Base-by-base conservation (phyloP, 2,888 invertebrate species). In the Steinernema scapterisci region DNA sequence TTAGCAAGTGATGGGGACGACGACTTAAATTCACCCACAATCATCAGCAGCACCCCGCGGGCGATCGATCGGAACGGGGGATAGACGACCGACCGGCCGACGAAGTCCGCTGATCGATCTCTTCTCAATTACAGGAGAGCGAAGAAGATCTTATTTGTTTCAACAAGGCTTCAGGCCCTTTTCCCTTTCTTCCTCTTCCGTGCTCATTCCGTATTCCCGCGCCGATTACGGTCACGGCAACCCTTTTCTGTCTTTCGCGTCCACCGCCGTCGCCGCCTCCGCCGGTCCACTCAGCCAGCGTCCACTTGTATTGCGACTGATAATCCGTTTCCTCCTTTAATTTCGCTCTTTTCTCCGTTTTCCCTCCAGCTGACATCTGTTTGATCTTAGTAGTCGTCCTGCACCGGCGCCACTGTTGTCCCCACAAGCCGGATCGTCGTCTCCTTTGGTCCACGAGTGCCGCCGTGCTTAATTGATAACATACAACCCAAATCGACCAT, bases 101-200 rank as follows among this genome's bases (percentile, higher is more conserved):
- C 48, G 19, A 23, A 63, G 63, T 63, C 63, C 63, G 63, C 63
- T 63, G 63, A 63, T 63, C 63, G 63, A 63, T 63, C 63, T 63
- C 63, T 63, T 63, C 63, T 63, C 63, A 63, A 63, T 63, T 63
- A 63, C 63, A 63, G 38, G 31, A 63, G 38, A 9, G 38, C 38
- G 38, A 38, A 38, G 19, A 31, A 25, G 63, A 63, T 63, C 63
- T 63, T 63, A 63, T 63, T 63, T 63, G 63, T 63, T 63, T 63
- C 63, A 63, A 63, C 63, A 63, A 63, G 63, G 16, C 63, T 21
- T 38, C 63, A 63, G 21, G 16, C 16, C 31, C 25, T 63, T 27
- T 16, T 63, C 27, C 31, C 23, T 31, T 31, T 27, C 31, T 31
- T 3, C 11, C 6, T 25, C 63, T 9, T 13, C 16, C 16, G 1